These are phyloP conservation scores for Trachelus iudaicus DNA, from an alignment of 2,888 invertebrate genomes.

Conservation along the genomic window DNA sequence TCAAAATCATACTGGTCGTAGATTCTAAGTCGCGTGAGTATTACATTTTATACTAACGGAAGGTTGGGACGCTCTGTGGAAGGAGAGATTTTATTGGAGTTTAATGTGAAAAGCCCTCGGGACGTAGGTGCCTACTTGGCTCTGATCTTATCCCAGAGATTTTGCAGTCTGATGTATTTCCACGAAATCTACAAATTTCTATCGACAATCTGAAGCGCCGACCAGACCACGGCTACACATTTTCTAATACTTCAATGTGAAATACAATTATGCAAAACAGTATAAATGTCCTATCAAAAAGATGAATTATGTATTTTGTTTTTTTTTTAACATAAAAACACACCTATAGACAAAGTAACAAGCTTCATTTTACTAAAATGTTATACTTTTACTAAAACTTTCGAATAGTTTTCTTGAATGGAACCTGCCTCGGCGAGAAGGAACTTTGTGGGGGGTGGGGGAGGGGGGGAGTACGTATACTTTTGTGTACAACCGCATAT, in stretches of 20 bases:
- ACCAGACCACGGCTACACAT: neutral
- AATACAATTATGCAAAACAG: neutral
- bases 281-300: neutral
- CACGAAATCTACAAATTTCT: neutral
- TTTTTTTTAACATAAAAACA: too few species aligned
- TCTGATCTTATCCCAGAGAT: neutral
- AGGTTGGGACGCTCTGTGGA: neutral
- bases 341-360: too few species aligned
- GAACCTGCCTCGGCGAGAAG: too few species aligned
- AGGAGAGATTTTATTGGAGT: neutral
- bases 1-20: neutral
- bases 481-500: too few species aligned
- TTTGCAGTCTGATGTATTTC: neutral
- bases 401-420: too few species aligned
- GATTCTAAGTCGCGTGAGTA: neutral
- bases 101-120: neutral
- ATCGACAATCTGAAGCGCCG: neutral
- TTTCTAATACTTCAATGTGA: neutral
- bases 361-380: too few species aligned
- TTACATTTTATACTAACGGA: neutral
- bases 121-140: neutral
- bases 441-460: too few species aligned
- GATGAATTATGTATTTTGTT: too few species aligned
- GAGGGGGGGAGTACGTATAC: too few species aligned
- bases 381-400: too few species aligned